Evolutionary conservation across 2,113 vertebrate species (phyloP).

Genomic region (Shinisaurus crocodilurus): DNA sequence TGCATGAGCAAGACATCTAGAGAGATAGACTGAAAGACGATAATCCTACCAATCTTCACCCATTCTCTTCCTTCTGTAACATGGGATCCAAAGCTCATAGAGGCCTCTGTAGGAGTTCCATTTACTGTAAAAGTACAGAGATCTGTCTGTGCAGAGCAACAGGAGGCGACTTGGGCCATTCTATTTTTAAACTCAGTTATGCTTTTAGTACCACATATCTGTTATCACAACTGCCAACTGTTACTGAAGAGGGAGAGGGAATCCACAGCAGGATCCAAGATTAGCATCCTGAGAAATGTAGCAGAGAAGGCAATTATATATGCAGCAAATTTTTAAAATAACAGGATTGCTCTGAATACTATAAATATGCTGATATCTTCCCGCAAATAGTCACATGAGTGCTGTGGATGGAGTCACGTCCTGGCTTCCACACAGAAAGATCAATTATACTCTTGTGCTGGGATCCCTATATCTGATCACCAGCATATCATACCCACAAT

Average conservation of each 20-base stretch:
- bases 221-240: slow-evolving; percentile 18
- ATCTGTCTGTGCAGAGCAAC: not conserved
- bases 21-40: not conserved
- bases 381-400: not conserved
- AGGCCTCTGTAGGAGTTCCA: not conserved
- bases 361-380: not conserved
- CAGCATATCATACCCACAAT: not conserved
- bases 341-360: not conserved
- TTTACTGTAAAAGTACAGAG: not conserved
- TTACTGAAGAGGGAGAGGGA: not conserved
- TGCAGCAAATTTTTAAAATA: not conserved
- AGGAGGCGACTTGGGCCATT: not conserved
- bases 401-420: not conserved
- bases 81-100: not conserved
- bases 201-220: slow-evolving; percentile 6
- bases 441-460: not conserved
- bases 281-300: not conserved
- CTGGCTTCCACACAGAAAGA: too few relatives aligned
- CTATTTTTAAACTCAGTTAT: slow-evolving; percentile 22
- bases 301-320: not conserved
- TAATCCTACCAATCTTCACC: not conserved
- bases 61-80: not conserved
- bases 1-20: not conserved
- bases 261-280: not conserved
- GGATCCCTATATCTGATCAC: not conserved